These are phyloP conservation scores for Phallusia fumigata DNA, from an alignment of 23 tunicate species.

Conservation along the genomic window DNA sequence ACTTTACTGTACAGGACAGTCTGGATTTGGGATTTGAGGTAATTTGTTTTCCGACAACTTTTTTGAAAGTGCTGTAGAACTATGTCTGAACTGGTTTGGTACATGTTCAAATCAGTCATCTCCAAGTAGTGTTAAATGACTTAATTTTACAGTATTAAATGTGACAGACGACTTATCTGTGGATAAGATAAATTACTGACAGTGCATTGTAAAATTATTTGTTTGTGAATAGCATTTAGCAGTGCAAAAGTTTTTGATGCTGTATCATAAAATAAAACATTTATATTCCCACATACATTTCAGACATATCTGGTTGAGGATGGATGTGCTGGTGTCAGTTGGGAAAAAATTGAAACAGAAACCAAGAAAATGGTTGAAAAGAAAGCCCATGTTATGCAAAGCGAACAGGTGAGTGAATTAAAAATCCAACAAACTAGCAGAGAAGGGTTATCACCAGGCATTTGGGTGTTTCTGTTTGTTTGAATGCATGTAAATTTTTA, in stretches of 20 bases:
- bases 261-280: neutral
- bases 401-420: conserved; percentile 44
- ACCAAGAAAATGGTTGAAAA: conserved; percentile 28
- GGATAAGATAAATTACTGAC: too few relatives aligned
- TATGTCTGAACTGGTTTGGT: neutral
- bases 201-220: too few relatives aligned
- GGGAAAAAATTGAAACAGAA: conserved; percentile 23
- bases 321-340: conserved; percentile 69
- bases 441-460: too few relatives aligned
- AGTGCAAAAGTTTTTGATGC: too few relatives aligned
- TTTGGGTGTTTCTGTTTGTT: too few relatives aligned
- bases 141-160: too few relatives aligned
- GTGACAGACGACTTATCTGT: too few relatives aligned
- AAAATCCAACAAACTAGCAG: too few relatives aligned
- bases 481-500: too few relatives aligned
- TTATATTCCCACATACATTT: neutral
- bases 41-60: neutral
- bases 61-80: neutral
- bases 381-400: conserved; percentile 39
- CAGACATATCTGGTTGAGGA: conserved; percentile 79
- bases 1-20: conserved; percentile 67
- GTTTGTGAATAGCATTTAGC: too few relatives aligned
- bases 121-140: too few relatives aligned
- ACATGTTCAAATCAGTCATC: neutral
- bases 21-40: conserved; percentile 79